Conservation (phyloP, 37 sponge, comb jelly and placozoan species). For the Tethya wilhelma region DNA sequence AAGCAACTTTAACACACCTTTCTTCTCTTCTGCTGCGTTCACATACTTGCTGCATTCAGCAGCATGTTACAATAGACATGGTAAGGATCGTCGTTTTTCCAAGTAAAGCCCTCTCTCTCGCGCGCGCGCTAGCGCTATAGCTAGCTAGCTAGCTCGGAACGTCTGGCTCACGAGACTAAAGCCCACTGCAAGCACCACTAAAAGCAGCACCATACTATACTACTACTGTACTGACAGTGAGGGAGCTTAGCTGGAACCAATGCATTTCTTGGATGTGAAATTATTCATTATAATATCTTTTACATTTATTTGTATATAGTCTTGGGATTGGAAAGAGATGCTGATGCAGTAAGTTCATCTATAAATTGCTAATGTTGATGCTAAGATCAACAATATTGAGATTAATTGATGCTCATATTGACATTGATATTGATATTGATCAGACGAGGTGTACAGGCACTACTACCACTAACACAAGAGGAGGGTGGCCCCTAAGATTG, state of each 20-base stretch:
- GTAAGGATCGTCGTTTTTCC: too few relatives aligned
- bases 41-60: too few relatives aligned
- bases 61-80: too few relatives aligned
- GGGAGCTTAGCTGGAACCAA: neutral
- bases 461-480: conserved; percentile 79
- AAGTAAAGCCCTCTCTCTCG: too few relatives aligned
- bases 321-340: conserved; percentile 6
- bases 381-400: neutral
- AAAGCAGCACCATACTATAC: too few relatives aligned
- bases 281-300: neutral
- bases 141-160: too few relatives aligned
- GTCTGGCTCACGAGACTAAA: too few relatives aligned
- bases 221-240: conserved; percentile 3
- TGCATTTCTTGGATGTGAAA: neutral
- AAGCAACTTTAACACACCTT: too few relatives aligned
- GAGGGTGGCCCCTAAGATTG: conserved; percentile 75
- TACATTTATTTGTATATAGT: neutral
- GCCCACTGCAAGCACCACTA: too few relatives aligned
- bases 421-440: neutral
- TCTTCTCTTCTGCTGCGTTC: too few relatives aligned
- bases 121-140: too few relatives aligned
- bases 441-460: conserved; percentile 72
- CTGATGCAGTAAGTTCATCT: neutral
- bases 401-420: neutral
- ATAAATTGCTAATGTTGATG: neutral